These are phyloP conservation scores for Synchiropus splendidus DNA, from an alignment of 2,113 vertebrate species.

Conservation along the genomic window DNA sequence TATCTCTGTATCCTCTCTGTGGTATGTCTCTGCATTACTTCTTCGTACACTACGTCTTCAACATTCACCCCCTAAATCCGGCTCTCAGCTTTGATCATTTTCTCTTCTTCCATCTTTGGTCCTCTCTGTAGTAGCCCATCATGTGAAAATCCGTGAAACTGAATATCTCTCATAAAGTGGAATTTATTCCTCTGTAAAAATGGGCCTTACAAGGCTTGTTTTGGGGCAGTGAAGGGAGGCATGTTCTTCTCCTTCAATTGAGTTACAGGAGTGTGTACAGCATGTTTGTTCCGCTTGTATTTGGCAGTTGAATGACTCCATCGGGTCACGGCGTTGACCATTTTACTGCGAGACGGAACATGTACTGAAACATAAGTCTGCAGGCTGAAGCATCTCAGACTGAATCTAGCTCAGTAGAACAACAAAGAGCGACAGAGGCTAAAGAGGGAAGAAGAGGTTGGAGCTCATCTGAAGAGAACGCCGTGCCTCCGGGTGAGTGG, in stretches of 20 bases:
- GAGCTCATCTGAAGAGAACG: too few relatives aligned
- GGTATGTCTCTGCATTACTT: background rate
- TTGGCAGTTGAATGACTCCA: background rate
- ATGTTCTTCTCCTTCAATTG: background rate
- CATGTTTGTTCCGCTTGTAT: too few relatives aligned
- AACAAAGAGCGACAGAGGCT: conserved; percentile 33
- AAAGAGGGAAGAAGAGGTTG: conserved; percentile 5
- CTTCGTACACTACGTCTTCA: background rate
- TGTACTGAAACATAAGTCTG: conserved; percentile 20
- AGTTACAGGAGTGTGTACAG: too few relatives aligned
- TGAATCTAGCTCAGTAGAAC: background rate
- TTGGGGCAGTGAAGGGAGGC: background rate
- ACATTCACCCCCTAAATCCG: background rate
- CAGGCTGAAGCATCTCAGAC: conserved; percentile 6
- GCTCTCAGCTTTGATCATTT: conserved; percentile 28
- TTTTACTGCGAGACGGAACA: conserved; percentile 9
- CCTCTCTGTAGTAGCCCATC: conserved; percentile 21
- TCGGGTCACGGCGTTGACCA: conserved; percentile 11
- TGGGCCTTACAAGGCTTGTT: conserved; percentile 29
- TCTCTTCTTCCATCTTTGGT: conserved; percentile 58
- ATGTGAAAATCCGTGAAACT: conserved; percentile 1
- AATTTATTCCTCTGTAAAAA: background rate
- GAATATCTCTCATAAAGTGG: conserved; percentile 2
- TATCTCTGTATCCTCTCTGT: conserved; percentile 3
- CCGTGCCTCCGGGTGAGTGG: too few relatives aligned